These are phyloP conservation scores for Solenodon paradoxus DNA, from an alignment of 2,113 vertebrate genomes.

Conservation along the genomic window DNA sequence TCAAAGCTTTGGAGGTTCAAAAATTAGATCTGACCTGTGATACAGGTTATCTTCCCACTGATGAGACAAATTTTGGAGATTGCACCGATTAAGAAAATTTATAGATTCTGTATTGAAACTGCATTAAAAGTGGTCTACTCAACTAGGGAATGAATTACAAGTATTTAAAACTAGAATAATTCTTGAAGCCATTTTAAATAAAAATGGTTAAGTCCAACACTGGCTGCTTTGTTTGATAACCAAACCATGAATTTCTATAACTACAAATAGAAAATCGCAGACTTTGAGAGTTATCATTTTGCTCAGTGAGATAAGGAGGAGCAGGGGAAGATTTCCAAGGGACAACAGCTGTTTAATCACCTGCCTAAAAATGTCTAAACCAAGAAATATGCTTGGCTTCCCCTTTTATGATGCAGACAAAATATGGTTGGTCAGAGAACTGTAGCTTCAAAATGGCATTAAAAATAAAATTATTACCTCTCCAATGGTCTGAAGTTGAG, in stretches of 20 bases:
- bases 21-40: not conserved
- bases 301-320: not conserved
- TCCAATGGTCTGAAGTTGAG: not conserved
- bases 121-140: not conserved
- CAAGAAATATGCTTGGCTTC: not conserved
- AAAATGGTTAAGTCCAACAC: not conserved
- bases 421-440: not conserved
- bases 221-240: not conserved
- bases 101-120: not conserved
- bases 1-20: not conserved
- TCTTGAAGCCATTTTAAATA: not conserved
- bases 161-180: not conserved
- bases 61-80: not conserved
- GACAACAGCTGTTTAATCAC: not conserved
- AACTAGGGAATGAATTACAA: not conserved
- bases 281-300: not conserved
- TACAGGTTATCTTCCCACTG: not conserved
- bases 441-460: not conserved
- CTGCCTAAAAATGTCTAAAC: not conserved
- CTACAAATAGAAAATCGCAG: not conserved
- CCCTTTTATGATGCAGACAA: not conserved
- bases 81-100: not conserved
- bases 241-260: not conserved
- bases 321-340: not conserved
- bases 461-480: conserved; percentile 12